A percentile compares a stretch with the other conserved stretches of the same genome.
Conservation (phyloP, 2,113 vertebrate species). For the Pelecanus crispus region DNA sequence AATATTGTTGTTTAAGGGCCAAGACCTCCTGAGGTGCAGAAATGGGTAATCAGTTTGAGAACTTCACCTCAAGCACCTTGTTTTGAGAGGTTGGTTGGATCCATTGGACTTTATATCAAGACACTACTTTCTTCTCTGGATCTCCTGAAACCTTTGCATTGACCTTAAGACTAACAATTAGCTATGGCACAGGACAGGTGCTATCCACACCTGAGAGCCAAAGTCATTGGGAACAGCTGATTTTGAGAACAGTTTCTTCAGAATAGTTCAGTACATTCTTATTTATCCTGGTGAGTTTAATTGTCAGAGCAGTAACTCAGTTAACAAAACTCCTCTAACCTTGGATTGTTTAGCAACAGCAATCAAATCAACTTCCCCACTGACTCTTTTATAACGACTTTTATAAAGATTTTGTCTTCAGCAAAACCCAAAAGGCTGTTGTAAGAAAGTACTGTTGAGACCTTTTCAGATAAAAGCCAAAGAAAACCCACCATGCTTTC, state of each 20-base stretch:
- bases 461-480: background rate
- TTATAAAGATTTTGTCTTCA: background rate
- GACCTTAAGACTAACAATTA: background rate
- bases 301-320: background rate
- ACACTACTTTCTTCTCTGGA: background rate
- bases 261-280: background rate
- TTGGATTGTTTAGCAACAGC: background rate
- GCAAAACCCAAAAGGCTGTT: background rate
- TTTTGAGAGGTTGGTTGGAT: background rate
- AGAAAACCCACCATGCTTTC: background rate
- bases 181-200: background rate
- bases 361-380: background rate
- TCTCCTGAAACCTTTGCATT: background rate
- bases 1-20: background rate
- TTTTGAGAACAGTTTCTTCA: background rate
- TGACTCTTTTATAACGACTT: background rate
- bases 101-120: background rate
- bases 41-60: background rate
- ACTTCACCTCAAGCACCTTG: background rate
- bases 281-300: background rate
- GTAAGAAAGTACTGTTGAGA: background rate
- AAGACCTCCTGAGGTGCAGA: background rate
- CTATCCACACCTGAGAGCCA: background rate
- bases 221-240: background rate
- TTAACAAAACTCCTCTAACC: background rate